Evolutionary conservation across 2,113 vertebrate species (phyloP).

Genomic region (Electrona antarctica): DNA sequence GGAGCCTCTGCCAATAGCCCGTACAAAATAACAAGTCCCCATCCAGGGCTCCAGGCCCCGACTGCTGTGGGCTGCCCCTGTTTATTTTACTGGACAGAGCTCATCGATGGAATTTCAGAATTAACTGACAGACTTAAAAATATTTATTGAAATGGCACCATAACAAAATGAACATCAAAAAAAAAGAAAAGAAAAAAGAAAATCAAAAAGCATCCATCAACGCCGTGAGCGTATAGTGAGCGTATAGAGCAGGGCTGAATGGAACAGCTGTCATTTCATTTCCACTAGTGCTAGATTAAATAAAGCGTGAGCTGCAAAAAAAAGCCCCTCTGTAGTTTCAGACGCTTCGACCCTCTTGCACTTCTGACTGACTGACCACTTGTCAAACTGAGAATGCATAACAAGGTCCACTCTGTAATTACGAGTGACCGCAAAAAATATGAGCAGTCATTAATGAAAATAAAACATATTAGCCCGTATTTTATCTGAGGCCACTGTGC

Average conservation of each 20-base stretch:
- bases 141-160: conserved; percentile 80
- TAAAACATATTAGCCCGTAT: conserved; percentile 38
- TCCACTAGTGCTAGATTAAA: conserved; percentile 64
- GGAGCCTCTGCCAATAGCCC: conserved; percentile 68
- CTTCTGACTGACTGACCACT: conserved; percentile 66
- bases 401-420: conserved; percentile 42
- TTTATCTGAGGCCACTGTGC: conserved; percentile 24
- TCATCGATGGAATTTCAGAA: conserved; percentile 80
- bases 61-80: conserved; percentile 67
- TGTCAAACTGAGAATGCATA: conserved; percentile 61
- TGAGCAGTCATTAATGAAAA: conserved; percentile 61
- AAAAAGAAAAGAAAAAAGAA: conserved; percentile 27
- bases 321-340: conserved; percentile 20
- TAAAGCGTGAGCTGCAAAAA: conserved; percentile 54
- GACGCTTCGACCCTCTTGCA: conserved; percentile 41
- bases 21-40: conserved; percentile 76
- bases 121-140: conserved; percentile 83
- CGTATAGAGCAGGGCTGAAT: conserved; percentile 27
- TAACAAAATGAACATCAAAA: conserved; percentile 69
- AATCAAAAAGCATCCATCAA: conserved; percentile 75
- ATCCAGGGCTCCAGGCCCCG: conserved; percentile 61
- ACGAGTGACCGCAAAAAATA: conserved; percentile 38
- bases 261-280: conserved; percentile 63
- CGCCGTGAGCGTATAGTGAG: conserved; percentile 38
- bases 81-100: conserved; percentile 82